Percentiles rank a stretch among this genome's conserved stretches.
Conservation (phyloP, 2,888 invertebrate species). For the Steinernema scapterisci region DNA sequence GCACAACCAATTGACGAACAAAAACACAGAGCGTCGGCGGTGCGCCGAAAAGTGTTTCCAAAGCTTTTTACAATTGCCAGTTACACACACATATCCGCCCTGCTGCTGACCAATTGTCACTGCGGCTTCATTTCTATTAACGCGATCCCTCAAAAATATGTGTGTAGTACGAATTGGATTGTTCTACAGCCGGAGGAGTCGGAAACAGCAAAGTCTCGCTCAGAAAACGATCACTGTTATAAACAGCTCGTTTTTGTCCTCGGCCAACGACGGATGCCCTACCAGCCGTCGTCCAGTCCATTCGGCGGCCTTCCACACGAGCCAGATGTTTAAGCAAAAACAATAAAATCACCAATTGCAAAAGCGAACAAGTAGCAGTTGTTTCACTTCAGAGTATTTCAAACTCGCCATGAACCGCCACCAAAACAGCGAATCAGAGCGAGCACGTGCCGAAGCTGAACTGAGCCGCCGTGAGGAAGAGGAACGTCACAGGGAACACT, state of each 20-base stretch:
- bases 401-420: conserved; percentile 49
- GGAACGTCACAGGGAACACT: conserved; percentile 33
- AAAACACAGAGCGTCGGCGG: conserved; percentile 23
- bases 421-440: conserved; percentile 38
- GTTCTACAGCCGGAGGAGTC: neutral
- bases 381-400: conserved; percentile 51
- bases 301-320: conserved; percentile 1
- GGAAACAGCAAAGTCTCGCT: conserved; percentile 18
- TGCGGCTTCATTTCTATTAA: conserved; percentile 22
- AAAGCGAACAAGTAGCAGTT: neutral
- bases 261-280: neutral
- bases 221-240: conserved; percentile 14
- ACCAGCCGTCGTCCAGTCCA: conserved; percentile 19
- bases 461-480: conserved; percentile 33
- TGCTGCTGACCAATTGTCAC: conserved; percentile 32
- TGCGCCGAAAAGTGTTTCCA: conserved; percentile 31
- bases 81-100: conserved; percentile 30
- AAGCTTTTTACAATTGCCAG: conserved; percentile 30
- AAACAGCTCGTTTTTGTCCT: conserved; percentile 27
- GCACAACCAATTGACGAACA: conserved; percentile 20
- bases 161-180: conserved; percentile 27
- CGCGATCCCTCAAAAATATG: conserved; percentile 26
- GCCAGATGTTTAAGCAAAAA: conserved; percentile 20
- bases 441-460: conserved; percentile 23
- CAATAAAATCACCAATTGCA: conserved; percentile 21